Evolutionary conservation across 2,113 vertebrate genomes (phyloP).

Genomic region (Myotis yumanensis): DNA sequence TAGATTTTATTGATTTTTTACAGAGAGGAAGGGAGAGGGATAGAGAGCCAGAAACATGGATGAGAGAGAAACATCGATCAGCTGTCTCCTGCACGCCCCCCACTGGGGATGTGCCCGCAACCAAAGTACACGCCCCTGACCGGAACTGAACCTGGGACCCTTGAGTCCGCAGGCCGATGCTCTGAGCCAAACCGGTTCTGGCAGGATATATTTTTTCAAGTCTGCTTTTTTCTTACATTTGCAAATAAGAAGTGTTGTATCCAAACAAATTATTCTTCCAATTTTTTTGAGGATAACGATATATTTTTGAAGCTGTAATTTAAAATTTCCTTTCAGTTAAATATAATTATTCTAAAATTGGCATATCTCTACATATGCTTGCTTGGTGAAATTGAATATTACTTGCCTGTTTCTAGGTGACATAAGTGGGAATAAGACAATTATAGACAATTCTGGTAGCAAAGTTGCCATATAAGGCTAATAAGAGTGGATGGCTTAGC

Average conservation of each 20-base stretch:
- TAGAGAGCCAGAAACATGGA: no score
- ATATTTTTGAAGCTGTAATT: conserved; percentile 33
- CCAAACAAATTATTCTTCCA: conserved; percentile 59
- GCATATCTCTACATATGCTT: conserved; percentile 57
- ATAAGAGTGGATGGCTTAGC: neutral
- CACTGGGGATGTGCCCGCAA: no score
- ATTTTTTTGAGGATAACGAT: conserved; percentile 41
- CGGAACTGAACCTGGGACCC: no score
- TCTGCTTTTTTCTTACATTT: conserved; percentile 45
- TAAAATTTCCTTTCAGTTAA: conserved; percentile 68
- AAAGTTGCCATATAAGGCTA: neutral
- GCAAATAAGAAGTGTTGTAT: conserved; percentile 61
- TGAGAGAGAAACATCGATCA: no score
- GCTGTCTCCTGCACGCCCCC: no score
- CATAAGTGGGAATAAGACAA: conserved; percentile 50
- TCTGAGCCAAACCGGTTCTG: no score
- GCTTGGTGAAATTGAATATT: conserved; percentile 50
- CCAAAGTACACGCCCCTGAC: no score
- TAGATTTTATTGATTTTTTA: no score
- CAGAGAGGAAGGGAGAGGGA: no score
- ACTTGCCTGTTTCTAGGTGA: conserved; percentile 56
- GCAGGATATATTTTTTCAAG: neutral
- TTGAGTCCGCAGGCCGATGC: no score
- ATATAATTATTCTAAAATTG: conserved; percentile 72
- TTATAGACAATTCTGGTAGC: conserved; percentile 47